A percentile compares a stretch with the other conserved stretches of the same genome.
phyloP scores from a whole-genome alignment of 2,113 vertebrate genomes.

The Bufo gargarizans region DNA sequence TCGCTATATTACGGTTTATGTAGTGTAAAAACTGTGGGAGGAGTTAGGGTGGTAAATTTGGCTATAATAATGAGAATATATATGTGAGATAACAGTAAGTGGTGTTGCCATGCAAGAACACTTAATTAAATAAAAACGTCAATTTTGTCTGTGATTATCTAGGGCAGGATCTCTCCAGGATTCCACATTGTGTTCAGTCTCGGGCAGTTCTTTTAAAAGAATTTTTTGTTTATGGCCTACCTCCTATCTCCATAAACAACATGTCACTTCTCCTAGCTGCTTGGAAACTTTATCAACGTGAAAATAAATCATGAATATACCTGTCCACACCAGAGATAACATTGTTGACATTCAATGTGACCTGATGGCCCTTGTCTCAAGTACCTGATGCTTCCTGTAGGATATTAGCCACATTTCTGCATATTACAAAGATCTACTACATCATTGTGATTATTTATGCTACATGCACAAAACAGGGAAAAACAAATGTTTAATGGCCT shows the following conservation, averaged over 20 bases:
- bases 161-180: neutral
- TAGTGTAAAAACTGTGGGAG: too few relatives aligned
- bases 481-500: too few relatives aligned
- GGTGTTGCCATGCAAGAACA: too few relatives aligned
- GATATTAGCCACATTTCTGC: neutral
- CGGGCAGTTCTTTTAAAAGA: constrained; percentile 27
- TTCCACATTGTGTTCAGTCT: neutral
- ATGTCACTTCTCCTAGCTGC: constrained; percentile 38
- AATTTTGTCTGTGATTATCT: neutral
- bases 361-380: constrained; percentile 32
- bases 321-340: constrained; percentile 52
- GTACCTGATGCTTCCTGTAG: constrained; percentile 8
- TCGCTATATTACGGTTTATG: too few relatives aligned
- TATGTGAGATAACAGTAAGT: neutral
- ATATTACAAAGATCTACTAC: neutral
- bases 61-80: too few relatives aligned
- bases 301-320: constrained; percentile 57
- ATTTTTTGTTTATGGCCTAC: constrained; percentile 43
- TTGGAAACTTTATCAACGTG: constrained; percentile 39
- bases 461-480: too few relatives aligned
- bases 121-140: too few relatives aligned
- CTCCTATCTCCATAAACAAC: constrained; percentile 40
- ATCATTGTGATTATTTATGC: too few relatives aligned
- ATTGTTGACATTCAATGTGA: constrained; percentile 49
- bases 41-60: too few relatives aligned